Evolutionary conservation across 2,797 vertebrate genomes (phyloP).

Genomic region (Platyrinchus mystaceus): DNA sequence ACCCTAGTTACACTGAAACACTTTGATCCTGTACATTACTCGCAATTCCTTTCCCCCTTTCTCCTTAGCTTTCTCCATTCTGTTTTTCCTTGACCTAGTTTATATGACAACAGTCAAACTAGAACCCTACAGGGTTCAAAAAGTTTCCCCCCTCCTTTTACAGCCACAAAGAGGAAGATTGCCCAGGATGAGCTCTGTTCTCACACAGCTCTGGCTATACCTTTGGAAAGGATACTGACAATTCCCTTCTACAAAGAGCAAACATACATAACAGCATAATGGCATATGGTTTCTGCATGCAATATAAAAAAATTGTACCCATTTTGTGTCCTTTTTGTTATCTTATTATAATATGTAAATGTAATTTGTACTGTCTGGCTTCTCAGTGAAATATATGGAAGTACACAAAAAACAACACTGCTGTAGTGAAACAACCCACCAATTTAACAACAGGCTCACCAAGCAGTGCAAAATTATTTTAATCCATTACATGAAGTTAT

Average conservation of each 20-base stretch:
- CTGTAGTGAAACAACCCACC: background rate
- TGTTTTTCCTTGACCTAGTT: background rate
- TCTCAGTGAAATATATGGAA: background rate
- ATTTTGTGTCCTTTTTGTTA: background rate
- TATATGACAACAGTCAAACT: background rate
- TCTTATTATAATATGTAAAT: background rate
- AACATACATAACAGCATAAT: background rate
- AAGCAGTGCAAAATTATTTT: background rate
- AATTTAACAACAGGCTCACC: background rate
- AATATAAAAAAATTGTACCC: background rate
- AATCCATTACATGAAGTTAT: slow-evolving; percentile 3
- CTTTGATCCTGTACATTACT: background rate
- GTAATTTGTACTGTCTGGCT: background rate
- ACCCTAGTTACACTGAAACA: background rate
- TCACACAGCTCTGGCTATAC: background rate
- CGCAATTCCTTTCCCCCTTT: background rate
- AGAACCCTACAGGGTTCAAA: background rate
- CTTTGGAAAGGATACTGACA: background rate
- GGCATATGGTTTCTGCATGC: background rate
- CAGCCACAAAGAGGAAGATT: background rate
- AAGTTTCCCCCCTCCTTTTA: background rate
- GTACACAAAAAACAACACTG: background rate
- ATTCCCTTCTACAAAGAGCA: background rate
- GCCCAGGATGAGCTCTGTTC: background rate
- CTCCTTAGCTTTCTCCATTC: background rate